Evolutionary conservation across 2,113 vertebrate genomes (phyloP), one percentile per base, ranked within the genome.

Genomic region (Polyodon spathula): DNA sequence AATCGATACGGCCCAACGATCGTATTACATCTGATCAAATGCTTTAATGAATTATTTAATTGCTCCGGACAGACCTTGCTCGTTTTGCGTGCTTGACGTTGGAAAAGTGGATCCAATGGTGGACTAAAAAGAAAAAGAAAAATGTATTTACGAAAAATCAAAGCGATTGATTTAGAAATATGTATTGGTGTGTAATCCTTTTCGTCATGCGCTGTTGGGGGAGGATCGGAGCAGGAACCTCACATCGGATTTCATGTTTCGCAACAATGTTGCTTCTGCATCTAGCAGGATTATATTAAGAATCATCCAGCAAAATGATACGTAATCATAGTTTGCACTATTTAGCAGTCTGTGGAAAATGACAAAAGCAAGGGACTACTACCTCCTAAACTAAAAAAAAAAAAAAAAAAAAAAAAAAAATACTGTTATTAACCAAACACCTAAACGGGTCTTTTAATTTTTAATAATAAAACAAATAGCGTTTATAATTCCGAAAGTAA

Each of bases 121-220:
- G 71, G 74, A 79, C 69, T 81, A 79, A 75, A 76, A 68, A 76
- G 69, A 63, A 64, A 66, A n/a, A n/a, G n/a, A n/a, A n/a, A n/a
- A n/a, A n/a, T n/a, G n/a, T n/a, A n/a, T n/a, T n/a, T n/a, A n/a
- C n/a, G n/a, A n/a, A n/a, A n/a, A n/a, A 6, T 16, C 54, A 44
- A 62, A 60, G 48, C 64, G 54, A 60, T 14, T 57, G 14, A 14
- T 63, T 37, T 37, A 16, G 37, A 12, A 11, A 4, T 15, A 17
- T 64, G 63, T 60, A 61, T 15, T 54, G 68, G 57, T 58, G 55
- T 69, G 56, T 58, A 68, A 61, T 51, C 59, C 57, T 66, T 53
- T 59, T 69, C 76, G 87, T 86, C 88, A 91, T 89, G 90, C 78
- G 77, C 78, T 73, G 76, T 75, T 66, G 71, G 71, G 73, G 84